Evolutionary conservation across 2,888 invertebrate genomes (phyloP).

Genomic region (Diaphora mendica): DNA sequence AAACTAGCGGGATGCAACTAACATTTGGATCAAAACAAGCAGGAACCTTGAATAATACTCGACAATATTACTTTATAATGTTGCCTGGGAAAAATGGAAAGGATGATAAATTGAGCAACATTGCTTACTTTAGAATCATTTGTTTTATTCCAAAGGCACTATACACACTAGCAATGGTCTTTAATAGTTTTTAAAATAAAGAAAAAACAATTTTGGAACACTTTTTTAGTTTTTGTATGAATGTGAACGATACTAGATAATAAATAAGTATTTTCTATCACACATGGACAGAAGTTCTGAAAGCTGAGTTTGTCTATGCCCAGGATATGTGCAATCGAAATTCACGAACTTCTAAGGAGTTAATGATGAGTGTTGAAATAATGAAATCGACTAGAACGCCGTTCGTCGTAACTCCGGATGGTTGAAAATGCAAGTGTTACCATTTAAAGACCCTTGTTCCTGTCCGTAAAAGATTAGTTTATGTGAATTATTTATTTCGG

Average conservation of each 20-base stretch:
- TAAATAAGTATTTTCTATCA: neutral
- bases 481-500: neutral
- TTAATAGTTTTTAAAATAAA: neutral
- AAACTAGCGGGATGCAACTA: conserved; percentile 10
- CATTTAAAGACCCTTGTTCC: neutral
- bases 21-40: neutral
- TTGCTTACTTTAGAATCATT: neutral
- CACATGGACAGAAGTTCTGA: neutral
- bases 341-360: neutral
- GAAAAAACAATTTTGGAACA: no score
- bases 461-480: neutral
- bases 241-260: no score
- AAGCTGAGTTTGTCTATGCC: neutral
- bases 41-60: neutral
- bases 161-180: neutral
- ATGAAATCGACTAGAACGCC: neutral
- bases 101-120: neutral
- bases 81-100: neutral
- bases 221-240: no score
- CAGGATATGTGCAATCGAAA: neutral
- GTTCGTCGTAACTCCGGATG: neutral
- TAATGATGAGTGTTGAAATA: neutral
- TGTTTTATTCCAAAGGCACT: neutral
- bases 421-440: neutral
- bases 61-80: neutral